Evolutionary conservation across 2,797 vertebrate species (phyloP).

Genomic region (Scyliorhinus canicula): DNA sequence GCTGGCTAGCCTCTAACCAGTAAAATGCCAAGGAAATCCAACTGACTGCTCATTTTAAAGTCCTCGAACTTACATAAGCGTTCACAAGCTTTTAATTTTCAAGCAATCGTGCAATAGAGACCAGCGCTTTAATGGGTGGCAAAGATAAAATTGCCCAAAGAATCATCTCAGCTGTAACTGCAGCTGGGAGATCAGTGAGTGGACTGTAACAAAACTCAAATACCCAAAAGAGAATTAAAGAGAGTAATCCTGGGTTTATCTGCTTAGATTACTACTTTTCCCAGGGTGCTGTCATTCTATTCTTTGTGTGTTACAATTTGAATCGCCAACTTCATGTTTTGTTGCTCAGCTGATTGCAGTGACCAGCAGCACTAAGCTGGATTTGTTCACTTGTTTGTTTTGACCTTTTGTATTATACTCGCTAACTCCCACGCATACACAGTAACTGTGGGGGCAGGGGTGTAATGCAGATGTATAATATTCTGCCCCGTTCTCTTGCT

Average conservation of each 20-base stretch:
- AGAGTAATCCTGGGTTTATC: neutral
- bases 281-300: neutral
- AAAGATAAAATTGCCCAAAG: neutral
- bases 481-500: too few species aligned
- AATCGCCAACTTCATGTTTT: neutral
- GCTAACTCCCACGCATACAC: neutral
- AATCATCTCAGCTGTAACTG: neutral
- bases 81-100: neutral
- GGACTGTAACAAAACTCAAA: neutral
- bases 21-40: neutral
- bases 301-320: neutral
- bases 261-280: slow-evolving; percentile 34
- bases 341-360: neutral
- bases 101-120: neutral
- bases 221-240: slow-evolving; percentile 13
- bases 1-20: neutral
- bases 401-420: neutral
- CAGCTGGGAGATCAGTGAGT: neutral
- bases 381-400: neutral
- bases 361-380: slow-evolving; percentile 7
- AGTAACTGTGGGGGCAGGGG: neutral
- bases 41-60: neutral
- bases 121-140: neutral
- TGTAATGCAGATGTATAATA: neutral
- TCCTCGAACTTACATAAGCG: neutral